Base-by-base conservation (phyloP, 30 jellyfish, hydroid and myxozoan species). In the Aurelia sp. region DNA sequence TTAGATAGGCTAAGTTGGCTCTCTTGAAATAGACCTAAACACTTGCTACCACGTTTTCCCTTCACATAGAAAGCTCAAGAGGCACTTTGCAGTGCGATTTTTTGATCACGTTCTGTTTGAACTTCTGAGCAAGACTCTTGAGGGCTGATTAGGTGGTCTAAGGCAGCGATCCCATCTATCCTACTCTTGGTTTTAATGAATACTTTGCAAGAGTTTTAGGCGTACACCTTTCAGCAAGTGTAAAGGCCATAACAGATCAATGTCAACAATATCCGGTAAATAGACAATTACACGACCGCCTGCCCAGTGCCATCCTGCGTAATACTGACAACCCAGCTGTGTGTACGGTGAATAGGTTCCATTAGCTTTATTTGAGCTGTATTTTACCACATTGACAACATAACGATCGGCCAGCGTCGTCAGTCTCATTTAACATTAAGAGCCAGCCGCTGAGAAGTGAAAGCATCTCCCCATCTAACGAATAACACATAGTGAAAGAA, bases 191-290 rank as follows among this genome's bases (percentile, higher is more conserved):
- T 72, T 70, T 86, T 78, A 57, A 13, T 76, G 88, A 86, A 86
- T 77, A 17, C 84, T 76, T 86, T 58, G 27, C 13, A 63, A 58
- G 38, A 65, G 72, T 72, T 74, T 24, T 74, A 86, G 96, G 88
- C 88, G 88, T 73, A 77, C 90, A 69, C 86, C 86, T 68, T 72
- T 76, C 90, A 69, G 77, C 96, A 58, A 74, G 35, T 74, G 63
- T 74, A 63, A 74, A 82, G 81, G 60, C 75, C 85, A 44, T 60
- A 50, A 66, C 78, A 65, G 90, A 86, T 86, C 96, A 75, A 24
- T 76, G 96, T 86, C 96, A 86, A 86, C 96, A 86, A 66, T 66
- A 76, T 76, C 96, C 90, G 96, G 77, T 81, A 68, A 76, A 86
- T 35, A 52, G 85, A 65, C 85, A 69, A 81, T 76, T 62, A 71